phyloP scores from a whole-genome alignment of 2,113 vertebrate genomes.

The Festucalex cinctus region DNA sequence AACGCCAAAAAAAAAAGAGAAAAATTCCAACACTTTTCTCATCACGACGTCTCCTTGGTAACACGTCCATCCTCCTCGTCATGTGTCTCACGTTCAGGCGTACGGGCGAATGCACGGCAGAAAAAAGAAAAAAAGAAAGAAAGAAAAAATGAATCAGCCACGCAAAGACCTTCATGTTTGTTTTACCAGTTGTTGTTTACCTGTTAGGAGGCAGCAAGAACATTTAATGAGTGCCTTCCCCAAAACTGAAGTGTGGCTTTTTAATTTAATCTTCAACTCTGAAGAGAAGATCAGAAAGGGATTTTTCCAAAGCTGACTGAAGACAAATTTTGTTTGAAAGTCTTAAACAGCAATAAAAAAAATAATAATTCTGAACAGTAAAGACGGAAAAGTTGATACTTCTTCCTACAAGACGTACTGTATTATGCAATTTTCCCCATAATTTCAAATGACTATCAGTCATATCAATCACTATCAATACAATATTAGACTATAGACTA shows the following conservation, averaged over 20 bases:
- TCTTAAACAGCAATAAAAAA: not conserved
- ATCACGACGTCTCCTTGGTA: slow-evolving; percentile 40
- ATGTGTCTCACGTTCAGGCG: slow-evolving; percentile 25
- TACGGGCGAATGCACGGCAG: not conserved
- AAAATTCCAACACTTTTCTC: slow-evolving; percentile 13
- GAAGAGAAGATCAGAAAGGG: slow-evolving; percentile 2
- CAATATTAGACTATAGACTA: too few species aligned
- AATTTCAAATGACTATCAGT: too few species aligned
- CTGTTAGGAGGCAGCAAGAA: too few species aligned
- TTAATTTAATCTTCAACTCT: slow-evolving; percentile 7
- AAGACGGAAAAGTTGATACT: too few species aligned
- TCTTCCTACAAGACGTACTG: too few species aligned
- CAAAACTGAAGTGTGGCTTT: slow-evolving; percentile 1
- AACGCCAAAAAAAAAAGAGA: slow-evolving; percentile 2
- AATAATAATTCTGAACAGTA: too few species aligned
- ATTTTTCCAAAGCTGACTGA: not conserved
- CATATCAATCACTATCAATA: too few species aligned
- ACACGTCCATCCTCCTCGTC: slow-evolving; percentile 41
- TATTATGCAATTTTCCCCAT: too few species aligned
- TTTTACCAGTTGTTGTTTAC: not conserved
- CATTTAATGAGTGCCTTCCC: slow-evolving; percentile 18
- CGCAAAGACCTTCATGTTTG: slow-evolving; percentile 26
- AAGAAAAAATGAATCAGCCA: too few species aligned
- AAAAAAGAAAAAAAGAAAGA: slow-evolving; percentile 43
- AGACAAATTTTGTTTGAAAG: not conserved